Base-by-base conservation (phyloP, 2,113 vertebrate species). In the Pangasianodon hypophthalmus region DNA sequence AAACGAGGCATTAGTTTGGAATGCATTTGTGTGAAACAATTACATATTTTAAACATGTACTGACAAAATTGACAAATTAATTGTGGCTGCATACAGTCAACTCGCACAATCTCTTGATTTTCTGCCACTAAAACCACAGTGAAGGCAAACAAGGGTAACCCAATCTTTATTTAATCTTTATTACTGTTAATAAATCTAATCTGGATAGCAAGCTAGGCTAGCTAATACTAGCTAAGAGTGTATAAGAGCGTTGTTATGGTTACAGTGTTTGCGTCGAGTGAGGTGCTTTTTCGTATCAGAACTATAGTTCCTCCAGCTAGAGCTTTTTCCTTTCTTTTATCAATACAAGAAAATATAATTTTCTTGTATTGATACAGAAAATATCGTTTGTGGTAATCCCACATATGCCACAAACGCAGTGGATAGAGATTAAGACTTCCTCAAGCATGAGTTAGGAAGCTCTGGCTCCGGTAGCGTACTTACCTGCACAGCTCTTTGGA, bases 401-500 rank as follows among this genome's bases (percentile, higher is more conserved):
- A n/a, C 26, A 29, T 29, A 50, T 46, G 18, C 9, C 46, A 16
- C 10, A 50, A 80, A 29, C 2, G 1, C 77, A 80, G 79, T 52
- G 14, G 5, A 7, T 32, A 3, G 11, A 50, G 24, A 52, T n/a
- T 62, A 7, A 46, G 11, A 29, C 3, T 32, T 21, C 41, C 56
- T 85, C 3, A 69, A 21, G 29, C 14, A n/a, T n/a, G 3, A 16
- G 58, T 41, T 84, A 29, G 37, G 21, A 85, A 11, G 37, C 32
- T 48, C 60, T 50, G 46, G 8, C 64, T 52, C 62, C 37, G 67
- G 32, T 29, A 24, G 62, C 16, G 16, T 29, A 73, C 93, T 88
- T 56, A 96, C 96, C 95, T 94, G 93, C 75, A 96, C 94, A 64
- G 96, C 96, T 93, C 29, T 96, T 92, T 96, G 95, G 88, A 96